Evolutionary conservation across 2,113 vertebrate species (phyloP).

Genomic region (Odocoileus virginianus): DNA sequence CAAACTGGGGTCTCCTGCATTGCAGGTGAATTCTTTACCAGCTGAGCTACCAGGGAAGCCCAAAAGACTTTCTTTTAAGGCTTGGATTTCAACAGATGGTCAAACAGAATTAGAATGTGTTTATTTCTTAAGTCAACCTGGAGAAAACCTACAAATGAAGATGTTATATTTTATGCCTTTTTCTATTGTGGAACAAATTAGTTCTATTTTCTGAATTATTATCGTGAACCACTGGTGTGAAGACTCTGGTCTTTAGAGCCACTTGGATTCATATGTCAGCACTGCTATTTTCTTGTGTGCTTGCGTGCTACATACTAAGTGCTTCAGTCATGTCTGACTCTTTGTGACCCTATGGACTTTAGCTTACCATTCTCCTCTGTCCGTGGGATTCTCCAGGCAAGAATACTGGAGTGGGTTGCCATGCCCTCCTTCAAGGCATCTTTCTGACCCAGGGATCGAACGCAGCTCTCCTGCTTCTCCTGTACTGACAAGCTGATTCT

Average conservation of each 20-base stretch:
- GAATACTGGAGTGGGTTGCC: background rate
- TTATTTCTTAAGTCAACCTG: constrained; percentile 2
- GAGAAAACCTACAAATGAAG: background rate
- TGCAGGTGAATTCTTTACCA: background rate
- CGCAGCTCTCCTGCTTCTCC: background rate
- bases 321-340: background rate
- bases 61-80: constrained; percentile 13
- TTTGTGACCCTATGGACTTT: background rate
- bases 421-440: background rate
- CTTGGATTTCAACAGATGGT: background rate
- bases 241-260: background rate
- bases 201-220: background rate
- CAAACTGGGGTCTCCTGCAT: background rate
- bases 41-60: background rate
- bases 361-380: background rate
- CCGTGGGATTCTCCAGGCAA: background rate
- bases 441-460: background rate
- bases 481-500: background rate
- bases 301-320: background rate
- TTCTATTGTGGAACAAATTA: background rate
- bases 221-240: background rate
- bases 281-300: background rate
- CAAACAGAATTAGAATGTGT: background rate
- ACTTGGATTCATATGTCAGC: background rate
- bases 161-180: background rate